phyloP scores from a whole-genome alignment of 1,140 invertebrate species.

The Pogonomyrmex barbatus region DNA sequence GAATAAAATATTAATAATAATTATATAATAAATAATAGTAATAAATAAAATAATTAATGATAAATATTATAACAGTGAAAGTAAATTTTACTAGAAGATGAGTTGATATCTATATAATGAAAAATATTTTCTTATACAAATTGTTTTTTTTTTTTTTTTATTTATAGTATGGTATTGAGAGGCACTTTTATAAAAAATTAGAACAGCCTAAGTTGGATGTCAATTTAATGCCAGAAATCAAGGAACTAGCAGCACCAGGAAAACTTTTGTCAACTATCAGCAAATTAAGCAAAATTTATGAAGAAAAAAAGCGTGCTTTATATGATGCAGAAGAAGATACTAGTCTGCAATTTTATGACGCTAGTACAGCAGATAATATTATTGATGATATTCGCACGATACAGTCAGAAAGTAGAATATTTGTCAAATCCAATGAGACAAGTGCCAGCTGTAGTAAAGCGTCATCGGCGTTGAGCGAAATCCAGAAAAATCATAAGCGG shows the following conservation, averaged over 20 bases:
- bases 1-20: too few species aligned
- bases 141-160: slow-evolving; percentile 18
- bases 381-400: slow-evolving; percentile 63
- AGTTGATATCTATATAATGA: too few species aligned
- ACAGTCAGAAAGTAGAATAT: slow-evolving; percentile 20
- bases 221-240: slow-evolving; percentile 71
- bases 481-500: slow-evolving; percentile 20
- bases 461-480: not conserved
- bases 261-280: slow-evolving; percentile 70
- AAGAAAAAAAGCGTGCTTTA: slow-evolving; percentile 69
- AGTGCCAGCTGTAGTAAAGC: slow-evolving; percentile 32
- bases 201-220: not conserved
- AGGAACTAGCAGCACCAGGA: slow-evolving; percentile 68
- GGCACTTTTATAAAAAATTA: slow-evolving; percentile 68
- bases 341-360: slow-evolving; percentile 75
- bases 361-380: slow-evolving; percentile 70
- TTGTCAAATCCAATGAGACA: not conserved
- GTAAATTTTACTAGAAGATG: too few species aligned
- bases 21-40: too few species aligned
- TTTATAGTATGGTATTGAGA: slow-evolving; percentile 80
- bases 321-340: not conserved
- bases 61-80: too few species aligned
- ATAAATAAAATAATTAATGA: too few species aligned
- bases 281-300: slow-evolving; percentile 76
- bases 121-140: too few species aligned